Evolutionary conservation across 2,113 vertebrate genomes (phyloP).

Genomic region (Gavia stellata): DNA sequence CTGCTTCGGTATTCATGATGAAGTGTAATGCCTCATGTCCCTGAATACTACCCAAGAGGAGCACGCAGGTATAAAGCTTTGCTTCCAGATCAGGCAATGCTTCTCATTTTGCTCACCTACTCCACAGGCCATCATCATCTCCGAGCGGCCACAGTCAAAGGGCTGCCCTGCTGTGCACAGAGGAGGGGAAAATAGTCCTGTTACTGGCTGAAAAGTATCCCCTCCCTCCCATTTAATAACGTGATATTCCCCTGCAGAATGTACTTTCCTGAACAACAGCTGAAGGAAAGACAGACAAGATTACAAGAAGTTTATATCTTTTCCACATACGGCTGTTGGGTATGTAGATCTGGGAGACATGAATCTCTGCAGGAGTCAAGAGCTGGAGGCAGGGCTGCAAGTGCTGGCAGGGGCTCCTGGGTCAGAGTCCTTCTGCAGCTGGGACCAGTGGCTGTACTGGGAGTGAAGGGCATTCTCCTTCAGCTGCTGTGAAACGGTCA

Average conservation of each 20-base stretch:
- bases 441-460: neutral
- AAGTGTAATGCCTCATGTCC: neutral
- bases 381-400: neutral
- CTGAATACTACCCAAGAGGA: neutral
- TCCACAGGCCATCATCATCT: neutral
- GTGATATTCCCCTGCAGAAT: rapidly evolving
- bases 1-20: neutral
- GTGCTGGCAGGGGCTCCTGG: neutral
- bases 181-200: neutral
- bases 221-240: neutral
- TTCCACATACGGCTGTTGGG: neutral
- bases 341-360: neutral
- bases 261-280: neutral
- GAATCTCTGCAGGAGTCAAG: neutral
- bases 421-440: neutral
- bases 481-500: neutral
- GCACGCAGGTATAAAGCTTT: neutral
- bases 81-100: neutral
- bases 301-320: neutral
- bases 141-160: neutral
- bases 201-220: neutral
- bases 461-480: neutral
- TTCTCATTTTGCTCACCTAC: neutral
- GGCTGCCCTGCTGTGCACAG: neutral
- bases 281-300: neutral